A percentile compares a stretch with the other conserved stretches of the same genome.
Conservation (phyloP, 2,888 invertebrate genomes). For the Tridacna crocea region DNA sequence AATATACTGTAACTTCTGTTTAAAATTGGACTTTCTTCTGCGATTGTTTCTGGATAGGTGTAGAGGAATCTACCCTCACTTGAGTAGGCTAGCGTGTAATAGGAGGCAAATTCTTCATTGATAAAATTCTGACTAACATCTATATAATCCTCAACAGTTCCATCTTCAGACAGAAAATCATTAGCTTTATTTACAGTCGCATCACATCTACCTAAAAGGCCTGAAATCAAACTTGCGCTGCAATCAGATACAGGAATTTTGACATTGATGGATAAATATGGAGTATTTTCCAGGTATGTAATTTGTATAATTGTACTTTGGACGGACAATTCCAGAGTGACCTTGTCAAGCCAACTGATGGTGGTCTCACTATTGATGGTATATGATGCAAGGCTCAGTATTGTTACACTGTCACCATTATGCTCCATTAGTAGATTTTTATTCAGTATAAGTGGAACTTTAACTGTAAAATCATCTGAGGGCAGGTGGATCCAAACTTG, state of each 20-base stretch:
- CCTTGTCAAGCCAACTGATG: constrained; percentile 43
- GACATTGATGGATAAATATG: constrained; percentile 38
- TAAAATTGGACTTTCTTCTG: constrained; percentile 39
- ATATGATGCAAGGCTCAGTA: constrained; percentile 31
- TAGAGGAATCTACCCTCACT: constrained; percentile 31
- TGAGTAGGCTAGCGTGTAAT: constrained; percentile 16
- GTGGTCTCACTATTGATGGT: constrained; percentile 33
- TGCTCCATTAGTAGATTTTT: constrained; percentile 48
- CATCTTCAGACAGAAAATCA: constrained; percentile 61
- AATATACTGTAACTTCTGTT: constrained; percentile 59
- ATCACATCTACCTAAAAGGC: constrained; percentile 74
- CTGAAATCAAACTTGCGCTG: constrained; percentile 37
- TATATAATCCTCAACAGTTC: constrained; percentile 30
- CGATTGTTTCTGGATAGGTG: constrained; percentile 34
- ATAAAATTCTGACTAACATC: constrained; percentile 43
- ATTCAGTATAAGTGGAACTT: constrained; percentile 46
- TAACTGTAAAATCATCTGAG: constrained; percentile 59
- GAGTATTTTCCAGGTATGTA: constrained; percentile 37
- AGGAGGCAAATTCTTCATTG: constrained; percentile 39
- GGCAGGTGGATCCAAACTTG: constrained; percentile 64
- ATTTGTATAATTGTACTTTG: constrained; percentile 32
- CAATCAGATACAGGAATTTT: constrained; percentile 28
- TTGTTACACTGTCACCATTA: constrained; percentile 31
- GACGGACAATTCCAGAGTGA: constrained; percentile 46
- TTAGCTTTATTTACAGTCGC: constrained; percentile 64